These are phyloP conservation scores for Phrynocephalus vlangalii DNA, from an alignment of 2,797 vertebrate genomes.

Conservation along the genomic window DNA sequence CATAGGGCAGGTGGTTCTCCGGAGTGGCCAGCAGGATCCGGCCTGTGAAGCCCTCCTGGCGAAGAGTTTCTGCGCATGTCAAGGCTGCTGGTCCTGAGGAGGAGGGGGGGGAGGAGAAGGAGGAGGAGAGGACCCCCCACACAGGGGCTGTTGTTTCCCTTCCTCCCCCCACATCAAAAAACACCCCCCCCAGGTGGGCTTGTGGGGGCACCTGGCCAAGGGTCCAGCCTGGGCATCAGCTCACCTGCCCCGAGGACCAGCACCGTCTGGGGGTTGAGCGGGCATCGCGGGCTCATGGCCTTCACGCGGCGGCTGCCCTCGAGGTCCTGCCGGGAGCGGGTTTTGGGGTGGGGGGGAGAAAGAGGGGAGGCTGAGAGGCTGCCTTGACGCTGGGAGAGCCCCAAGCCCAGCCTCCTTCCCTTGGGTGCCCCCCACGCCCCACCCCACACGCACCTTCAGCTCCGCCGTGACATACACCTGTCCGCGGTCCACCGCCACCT, in stretches of 20 bases:
- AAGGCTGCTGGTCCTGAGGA: constrained; percentile 85
- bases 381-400: too few relatives aligned
- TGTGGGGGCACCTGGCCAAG: neutral
- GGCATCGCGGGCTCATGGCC: constrained; percentile 47
- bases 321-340: constrained; percentile 55
- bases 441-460: constrained; percentile 76
- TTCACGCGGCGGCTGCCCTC: constrained; percentile 58
- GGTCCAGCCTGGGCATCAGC: neutral
- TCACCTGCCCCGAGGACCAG: constrained; percentile 72
- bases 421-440: neutral
- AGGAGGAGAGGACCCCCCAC: too few relatives aligned
- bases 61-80: constrained; percentile 88
- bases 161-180: too few relatives aligned
- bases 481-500: constrained; percentile 85
- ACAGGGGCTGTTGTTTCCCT: accelerated
- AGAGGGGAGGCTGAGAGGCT: neutral
- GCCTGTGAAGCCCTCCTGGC: constrained; percentile 87
- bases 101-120: neutral
- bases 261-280: neutral
- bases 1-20: constrained; percentile 84
- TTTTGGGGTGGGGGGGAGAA: neutral
- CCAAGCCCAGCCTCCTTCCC: too few relatives aligned
- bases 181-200: neutral
- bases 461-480: constrained; percentile 83
- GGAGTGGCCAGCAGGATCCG: constrained; percentile 85